Percentiles rank a stretch among this genome's conserved stretches.
Conservation (phyloP, 2,888 invertebrate species). For the Pedicia rivosa region DNA sequence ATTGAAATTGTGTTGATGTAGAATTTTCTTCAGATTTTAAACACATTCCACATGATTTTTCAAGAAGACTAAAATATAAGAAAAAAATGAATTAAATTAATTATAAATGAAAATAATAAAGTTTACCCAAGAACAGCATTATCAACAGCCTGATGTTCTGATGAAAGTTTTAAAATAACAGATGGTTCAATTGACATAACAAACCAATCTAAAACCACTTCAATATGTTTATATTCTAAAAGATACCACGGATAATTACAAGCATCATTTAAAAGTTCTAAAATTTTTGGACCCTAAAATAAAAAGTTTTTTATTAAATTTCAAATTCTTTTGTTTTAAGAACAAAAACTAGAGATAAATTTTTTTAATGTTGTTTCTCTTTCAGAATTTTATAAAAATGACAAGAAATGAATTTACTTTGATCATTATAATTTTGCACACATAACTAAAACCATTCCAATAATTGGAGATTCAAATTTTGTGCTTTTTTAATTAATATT, state of each 20-base stretch:
- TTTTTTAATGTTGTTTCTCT: too few relatives aligned
- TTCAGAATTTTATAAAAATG: too few relatives aligned
- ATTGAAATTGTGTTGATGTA: constrained; percentile 11
- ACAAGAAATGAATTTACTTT: too few relatives aligned
- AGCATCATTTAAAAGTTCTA: constrained; percentile 38
- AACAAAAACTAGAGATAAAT: too few relatives aligned
- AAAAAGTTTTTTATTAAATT: neutral
- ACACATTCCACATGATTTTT: constrained; percentile 10
- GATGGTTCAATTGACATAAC: constrained; percentile 54
- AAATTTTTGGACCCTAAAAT: constrained; percentile 6
- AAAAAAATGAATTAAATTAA: constrained; percentile 8
- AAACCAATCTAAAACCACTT: constrained; percentile 56
- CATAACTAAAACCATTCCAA: too few relatives aligned
- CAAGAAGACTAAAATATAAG: constrained; percentile 8
- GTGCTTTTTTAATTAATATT: too few relatives aligned
- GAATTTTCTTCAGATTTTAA: constrained; percentile 16
- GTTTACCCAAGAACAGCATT: constrained; percentile 40
- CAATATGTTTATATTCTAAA: constrained; percentile 42
- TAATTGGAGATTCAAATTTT: too few relatives aligned
- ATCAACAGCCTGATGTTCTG: constrained; percentile 37
- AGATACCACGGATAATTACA: constrained; percentile 48
- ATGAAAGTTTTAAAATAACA: constrained; percentile 39
- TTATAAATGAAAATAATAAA: neutral
- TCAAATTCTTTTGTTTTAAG: too few relatives aligned
- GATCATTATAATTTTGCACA: too few relatives aligned